Evolutionary conservation across 2,888 invertebrate species (phyloP), one percentile per base, ranked within the genome.

Genomic region (Drosophila nigricruria): DNA sequence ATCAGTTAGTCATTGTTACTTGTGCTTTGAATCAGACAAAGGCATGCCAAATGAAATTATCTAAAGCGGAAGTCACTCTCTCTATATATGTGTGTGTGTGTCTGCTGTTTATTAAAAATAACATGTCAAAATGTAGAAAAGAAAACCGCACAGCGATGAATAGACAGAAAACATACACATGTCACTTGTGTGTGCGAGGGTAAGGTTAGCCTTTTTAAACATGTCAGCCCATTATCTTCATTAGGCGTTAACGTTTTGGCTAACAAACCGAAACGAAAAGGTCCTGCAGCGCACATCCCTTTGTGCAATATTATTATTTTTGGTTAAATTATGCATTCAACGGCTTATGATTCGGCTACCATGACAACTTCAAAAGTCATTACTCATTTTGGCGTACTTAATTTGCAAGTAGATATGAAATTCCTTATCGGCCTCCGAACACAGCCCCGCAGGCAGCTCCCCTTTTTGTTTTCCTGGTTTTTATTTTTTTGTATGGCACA

Each of bases 381-480:
- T 89, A 90, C 87, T 89, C 90, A 90, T 90, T 88, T 88, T 74
- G 77, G 77, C 76, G 85, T 81, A 83, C 90, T 90, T 90, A 78
- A 88, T 85, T 89, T 89, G 76, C 70, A 52, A 45, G 52, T 43
- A 83, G 87, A 86, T 88, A 85, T 74, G 79, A 76, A 82, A 82
- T 84, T 73, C 59, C 84, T 81, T 87, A 84, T 87, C 84, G 73
- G 45, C 27, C 34, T 14, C 36, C 34, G 16, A 34, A 16, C 32
- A 34, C 34, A 36, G n/a, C 43, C 61, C 25, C 54, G 32, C 34
- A 27, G 52, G 32, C 57, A 53, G 50, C 25, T 50, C 23, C 23
- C 18, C 23, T 54, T 32, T 23, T 38, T 56, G n/a, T 49, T 52
- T 56, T 54, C 10, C 42, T 30, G 23, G 9, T 34, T 34, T 50